A percentile compares a stretch with the other conserved stretches of the same genome.
Conservation (phyloP, 2,113 vertebrate species). For the Zeus faber region DNA sequence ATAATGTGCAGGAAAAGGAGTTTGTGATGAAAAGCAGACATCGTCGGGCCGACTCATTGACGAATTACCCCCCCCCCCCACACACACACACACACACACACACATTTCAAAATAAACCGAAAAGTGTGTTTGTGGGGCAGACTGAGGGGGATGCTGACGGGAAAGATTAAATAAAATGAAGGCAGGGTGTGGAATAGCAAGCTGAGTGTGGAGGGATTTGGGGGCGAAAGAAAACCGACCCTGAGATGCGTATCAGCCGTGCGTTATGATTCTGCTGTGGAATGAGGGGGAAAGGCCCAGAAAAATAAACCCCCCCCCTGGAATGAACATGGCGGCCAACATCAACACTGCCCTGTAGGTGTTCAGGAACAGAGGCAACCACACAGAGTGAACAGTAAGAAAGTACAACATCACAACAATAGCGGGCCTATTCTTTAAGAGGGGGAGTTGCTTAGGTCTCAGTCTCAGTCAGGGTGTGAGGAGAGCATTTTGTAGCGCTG, state of each 20-base stretch:
- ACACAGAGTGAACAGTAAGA: constrained; percentile 12
- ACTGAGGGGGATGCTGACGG: constrained; percentile 9
- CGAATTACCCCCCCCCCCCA: neutral
- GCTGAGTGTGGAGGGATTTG: neutral
- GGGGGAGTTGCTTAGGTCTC: neutral
- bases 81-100: neutral
- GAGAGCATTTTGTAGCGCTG: neutral
- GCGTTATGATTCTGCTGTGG: constrained; percentile 17
- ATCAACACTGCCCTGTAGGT: constrained; percentile 58
- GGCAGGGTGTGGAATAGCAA: neutral
- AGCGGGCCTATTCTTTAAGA: constrained; percentile 2
- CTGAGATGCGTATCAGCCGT: constrained; percentile 3
- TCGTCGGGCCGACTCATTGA: neutral
- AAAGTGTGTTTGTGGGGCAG: constrained; percentile 14
- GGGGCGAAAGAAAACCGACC: neutral
- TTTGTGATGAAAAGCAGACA: neutral
- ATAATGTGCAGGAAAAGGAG: neutral
- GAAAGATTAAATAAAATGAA: constrained; percentile 18
- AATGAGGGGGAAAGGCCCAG: constrained; percentile 13
- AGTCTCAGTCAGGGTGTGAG: neutral
- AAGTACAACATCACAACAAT: constrained; percentile 11
- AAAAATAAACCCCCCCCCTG: constrained; percentile 39
- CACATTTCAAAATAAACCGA: constrained; percentile 1
- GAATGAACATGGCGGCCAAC: constrained; percentile 53
- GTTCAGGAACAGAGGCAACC: constrained; percentile 35